Conservation (phyloP, 2,113 vertebrate species). For the Actenoides hombroni region DNA sequence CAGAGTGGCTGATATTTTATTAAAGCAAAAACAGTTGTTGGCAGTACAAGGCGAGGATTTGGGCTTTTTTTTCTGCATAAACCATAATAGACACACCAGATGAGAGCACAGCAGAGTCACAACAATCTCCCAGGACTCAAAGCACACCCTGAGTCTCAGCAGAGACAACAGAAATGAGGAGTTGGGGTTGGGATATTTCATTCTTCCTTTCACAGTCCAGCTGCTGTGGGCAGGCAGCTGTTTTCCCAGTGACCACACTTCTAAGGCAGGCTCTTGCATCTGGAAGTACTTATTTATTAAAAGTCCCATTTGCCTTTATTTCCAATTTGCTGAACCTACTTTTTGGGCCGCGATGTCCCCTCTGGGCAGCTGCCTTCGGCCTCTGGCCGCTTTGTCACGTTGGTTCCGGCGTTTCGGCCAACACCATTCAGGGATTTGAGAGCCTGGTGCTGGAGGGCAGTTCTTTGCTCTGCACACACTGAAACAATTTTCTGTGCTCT, state of each 20-base stretch:
- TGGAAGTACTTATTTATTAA: neutral
- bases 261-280: neutral
- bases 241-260: neutral
- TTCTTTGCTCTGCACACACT: neutral
- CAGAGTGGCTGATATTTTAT: neutral
- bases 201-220: neutral
- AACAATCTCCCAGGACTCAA: neutral
- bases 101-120: neutral
- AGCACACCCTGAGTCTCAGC: fast-evolving
- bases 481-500: neutral
- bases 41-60: neutral
- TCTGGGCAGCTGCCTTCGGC: neutral
- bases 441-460: neutral
- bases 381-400: neutral
- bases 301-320: neutral
- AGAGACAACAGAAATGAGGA: neutral
- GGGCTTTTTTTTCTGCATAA: neutral
- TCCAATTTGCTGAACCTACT: neutral
- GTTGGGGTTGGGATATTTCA: neutral
- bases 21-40: neutral
- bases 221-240: neutral
- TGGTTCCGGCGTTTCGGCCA: neutral
- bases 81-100: neutral
- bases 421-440: neutral
- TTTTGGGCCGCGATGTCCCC: neutral